These are phyloP conservation scores for Serrognathus titanus DNA, from an alignment of 2,888 invertebrate species.

Conservation along the genomic window DNA sequence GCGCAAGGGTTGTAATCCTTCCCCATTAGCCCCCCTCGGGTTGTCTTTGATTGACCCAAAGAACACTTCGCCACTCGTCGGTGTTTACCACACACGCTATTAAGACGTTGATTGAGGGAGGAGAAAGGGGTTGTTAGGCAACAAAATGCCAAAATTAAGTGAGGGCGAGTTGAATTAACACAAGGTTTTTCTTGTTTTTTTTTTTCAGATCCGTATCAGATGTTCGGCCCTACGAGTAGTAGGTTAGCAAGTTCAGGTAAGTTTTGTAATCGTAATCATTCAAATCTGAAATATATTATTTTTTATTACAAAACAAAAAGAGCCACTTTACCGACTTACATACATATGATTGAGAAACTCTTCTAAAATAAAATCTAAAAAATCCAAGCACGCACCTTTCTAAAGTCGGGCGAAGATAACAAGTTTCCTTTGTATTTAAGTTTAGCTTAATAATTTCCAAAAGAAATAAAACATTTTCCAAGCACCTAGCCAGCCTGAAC, in stretches of 20 bases:
- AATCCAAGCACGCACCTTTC: no score
- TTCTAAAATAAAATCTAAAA: no score
- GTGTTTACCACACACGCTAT: constrained; percentile 25
- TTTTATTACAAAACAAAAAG: background rate
- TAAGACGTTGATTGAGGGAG: constrained; percentile 11
- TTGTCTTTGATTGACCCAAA: constrained; percentile 35
- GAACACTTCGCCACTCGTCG: constrained; percentile 26
- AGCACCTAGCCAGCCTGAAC: no score
- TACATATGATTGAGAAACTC: no score
- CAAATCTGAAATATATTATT: background rate
- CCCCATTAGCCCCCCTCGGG: constrained; percentile 23
- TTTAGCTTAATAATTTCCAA: no score
- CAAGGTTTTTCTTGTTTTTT: constrained; percentile 31
- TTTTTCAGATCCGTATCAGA: constrained; percentile 93
- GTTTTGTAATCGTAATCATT: constrained; percentile 32
- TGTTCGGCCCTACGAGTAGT: constrained; percentile 96
- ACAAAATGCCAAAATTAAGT: no score
- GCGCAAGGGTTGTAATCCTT: constrained; percentile 17
- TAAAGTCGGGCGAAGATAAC: no score
- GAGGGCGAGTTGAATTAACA: no score
- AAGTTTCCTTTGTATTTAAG: no score
- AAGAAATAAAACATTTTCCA: no score
- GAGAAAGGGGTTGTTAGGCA: constrained; percentile 4
- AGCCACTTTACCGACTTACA: background rate
- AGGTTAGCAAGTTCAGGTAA: constrained; percentile 92